Evolutionary conservation across 92 coral and sea anemone species (phyloP).

Genomic region (Umimayanthus kanabou): DNA sequence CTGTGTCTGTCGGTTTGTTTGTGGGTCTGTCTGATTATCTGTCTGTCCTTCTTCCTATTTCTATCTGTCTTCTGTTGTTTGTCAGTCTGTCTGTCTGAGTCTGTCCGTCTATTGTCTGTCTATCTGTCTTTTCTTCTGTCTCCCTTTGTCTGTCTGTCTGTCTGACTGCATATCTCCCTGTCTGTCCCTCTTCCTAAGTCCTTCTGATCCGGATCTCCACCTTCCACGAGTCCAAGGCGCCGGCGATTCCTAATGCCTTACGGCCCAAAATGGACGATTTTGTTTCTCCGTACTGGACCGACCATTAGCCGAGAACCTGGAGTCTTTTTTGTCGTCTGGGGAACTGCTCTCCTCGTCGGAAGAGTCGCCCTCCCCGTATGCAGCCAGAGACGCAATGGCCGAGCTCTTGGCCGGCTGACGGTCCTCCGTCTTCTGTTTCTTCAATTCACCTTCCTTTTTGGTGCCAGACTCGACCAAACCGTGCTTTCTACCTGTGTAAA

Average conservation of each 20-base stretch:
- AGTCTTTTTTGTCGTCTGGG: constrained; percentile 32
- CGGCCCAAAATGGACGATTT: constrained; percentile 79
- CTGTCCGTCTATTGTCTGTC: neutral
- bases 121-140: neutral
- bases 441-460: constrained; percentile 33
- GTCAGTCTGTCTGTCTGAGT: neutral
- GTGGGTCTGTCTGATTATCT: too few relatives aligned
- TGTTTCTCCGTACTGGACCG: neutral
- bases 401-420: constrained; percentile 28
- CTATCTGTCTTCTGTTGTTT: neutral
- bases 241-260: constrained; percentile 37
- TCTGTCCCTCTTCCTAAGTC: neutral
- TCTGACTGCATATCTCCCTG: neutral
- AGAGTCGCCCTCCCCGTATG: constrained; percentile 75
- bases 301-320: constrained; percentile 15
- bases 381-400: constrained; percentile 61
- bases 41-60: neutral
- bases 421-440: constrained; percentile 62
- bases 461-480: constrained; percentile 28
- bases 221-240: neutral
- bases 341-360: constrained; percentile 62
- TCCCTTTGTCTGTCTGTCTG: neutral
- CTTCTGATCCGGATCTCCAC: neutral
- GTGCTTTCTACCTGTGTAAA: constrained; percentile 43
- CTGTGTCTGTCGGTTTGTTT: too few relatives aligned